Percentiles rank a stretch among this genome's conserved stretches.
Conservation (phyloP, 53 echinoderm and acorn worm genomes). For the Hippasteria phrygiana region DNA sequence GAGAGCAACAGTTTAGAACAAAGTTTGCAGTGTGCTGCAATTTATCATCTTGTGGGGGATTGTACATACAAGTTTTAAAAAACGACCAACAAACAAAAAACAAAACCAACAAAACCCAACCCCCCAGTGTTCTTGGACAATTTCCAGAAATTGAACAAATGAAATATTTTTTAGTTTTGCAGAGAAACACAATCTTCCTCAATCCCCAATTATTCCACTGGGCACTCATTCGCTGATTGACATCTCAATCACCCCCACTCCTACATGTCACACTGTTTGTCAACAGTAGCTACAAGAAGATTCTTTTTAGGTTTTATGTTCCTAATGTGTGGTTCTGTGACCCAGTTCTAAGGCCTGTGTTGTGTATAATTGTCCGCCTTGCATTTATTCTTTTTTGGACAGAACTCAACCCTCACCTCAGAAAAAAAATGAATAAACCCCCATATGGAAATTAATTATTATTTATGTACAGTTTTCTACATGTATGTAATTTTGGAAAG, state of each 20-base stretch:
- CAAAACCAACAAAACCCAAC: neutral
- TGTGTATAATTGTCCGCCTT: neutral
- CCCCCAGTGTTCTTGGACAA: neutral
- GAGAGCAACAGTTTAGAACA: too few species aligned
- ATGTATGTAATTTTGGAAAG: too few species aligned
- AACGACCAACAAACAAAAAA: neutral
- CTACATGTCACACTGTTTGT: conserved; percentile 20
- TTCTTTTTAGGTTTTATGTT: neutral
- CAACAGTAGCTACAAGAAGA: neutral
- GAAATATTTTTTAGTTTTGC: neutral
- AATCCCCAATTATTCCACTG: neutral
- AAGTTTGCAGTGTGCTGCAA: too few species aligned
- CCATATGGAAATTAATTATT: too few species aligned
- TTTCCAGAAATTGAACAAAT: neutral
- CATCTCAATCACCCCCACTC: conserved; percentile 12
- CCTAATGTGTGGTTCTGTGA: neutral
- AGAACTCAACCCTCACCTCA: neutral
- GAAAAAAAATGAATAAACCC: too few species aligned
- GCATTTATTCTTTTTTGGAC: neutral
- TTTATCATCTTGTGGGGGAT: too few species aligned
- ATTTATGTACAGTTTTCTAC: too few species aligned
- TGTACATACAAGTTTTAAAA: neutral
- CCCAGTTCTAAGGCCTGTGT: neutral
- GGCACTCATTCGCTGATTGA: conserved; percentile 2
- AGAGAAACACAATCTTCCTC: neutral